phyloP scores from a whole-genome alignment of 2,888 invertebrate genomes.

The Drepanosiphum platanoidis region DNA sequence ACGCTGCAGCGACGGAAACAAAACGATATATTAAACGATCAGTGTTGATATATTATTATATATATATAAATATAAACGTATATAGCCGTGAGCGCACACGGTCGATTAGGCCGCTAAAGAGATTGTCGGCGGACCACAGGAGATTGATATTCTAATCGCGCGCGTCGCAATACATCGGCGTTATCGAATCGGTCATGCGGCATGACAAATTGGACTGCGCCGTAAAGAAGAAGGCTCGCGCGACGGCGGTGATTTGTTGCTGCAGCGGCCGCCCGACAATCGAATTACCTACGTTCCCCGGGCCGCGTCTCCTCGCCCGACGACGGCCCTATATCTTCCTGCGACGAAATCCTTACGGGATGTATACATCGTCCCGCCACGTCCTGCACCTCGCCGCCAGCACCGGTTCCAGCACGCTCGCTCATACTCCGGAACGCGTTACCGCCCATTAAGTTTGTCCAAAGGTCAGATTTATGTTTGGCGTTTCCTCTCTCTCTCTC shows the following conservation, averaged over 20 bases:
- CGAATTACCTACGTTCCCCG: background rate
- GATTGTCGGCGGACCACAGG: background rate
- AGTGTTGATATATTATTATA: no score
- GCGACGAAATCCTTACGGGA: constrained; percentile 18
- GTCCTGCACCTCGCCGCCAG: background rate
- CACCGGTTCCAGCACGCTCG: background rate
- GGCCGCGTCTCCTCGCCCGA: background rate
- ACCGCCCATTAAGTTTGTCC: constrained; percentile 49
- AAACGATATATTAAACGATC: background rate
- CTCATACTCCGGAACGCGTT: constrained; percentile 47
- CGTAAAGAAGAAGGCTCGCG: background rate
- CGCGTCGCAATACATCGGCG: background rate
- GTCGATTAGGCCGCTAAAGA: background rate
- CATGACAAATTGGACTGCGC: constrained; percentile 14
- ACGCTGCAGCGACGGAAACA: no score
- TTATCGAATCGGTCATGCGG: constrained; percentile 30
- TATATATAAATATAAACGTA: background rate
- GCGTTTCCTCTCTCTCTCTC: background rate
- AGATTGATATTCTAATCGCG: constrained; percentile 39
- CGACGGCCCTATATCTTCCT: background rate
- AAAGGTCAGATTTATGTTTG: constrained; percentile 55
- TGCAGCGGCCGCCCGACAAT: background rate
- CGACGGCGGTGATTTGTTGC: background rate
- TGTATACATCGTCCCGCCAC: background rate
- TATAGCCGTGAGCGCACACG: background rate